Percentiles rank a stretch among this genome's conserved stretches.
These are phyloP conservation scores for Eupithecia pulchellata DNA, from an alignment of 2,888 invertebrate genomes.

Conservation along the genomic window DNA sequence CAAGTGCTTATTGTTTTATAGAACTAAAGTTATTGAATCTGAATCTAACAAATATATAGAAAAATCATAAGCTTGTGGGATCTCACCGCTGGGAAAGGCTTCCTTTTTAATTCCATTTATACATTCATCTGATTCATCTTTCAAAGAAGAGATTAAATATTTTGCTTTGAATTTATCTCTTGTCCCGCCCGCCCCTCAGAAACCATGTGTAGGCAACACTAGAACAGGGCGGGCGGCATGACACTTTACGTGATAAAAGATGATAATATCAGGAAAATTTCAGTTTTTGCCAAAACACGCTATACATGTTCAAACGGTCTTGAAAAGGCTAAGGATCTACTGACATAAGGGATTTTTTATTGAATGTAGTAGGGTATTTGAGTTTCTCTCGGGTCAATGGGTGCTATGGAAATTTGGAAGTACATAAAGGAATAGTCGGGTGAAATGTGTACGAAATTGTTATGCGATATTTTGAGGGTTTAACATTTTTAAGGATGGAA, in stretches of 20 bases:
- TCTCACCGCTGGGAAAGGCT: no score
- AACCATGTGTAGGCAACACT: slow-evolving; percentile 52
- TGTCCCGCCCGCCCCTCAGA: slow-evolving; percentile 30
- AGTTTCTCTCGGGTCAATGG: slow-evolving; percentile 43
- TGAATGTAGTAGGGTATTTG: slow-evolving; percentile 44
- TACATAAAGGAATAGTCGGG: slow-evolving; percentile 20
- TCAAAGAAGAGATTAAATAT: not conserved
- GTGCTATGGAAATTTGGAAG: slow-evolving; percentile 41
- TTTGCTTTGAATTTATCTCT: slow-evolving; percentile 25
- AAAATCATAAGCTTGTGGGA: no score
- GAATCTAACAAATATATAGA: no score
- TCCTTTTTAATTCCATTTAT: no score
- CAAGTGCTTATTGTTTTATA: no score
- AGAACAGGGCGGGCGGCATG: slow-evolving; percentile 52
- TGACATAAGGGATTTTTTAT: slow-evolving; percentile 49
- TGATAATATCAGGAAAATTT: slow-evolving; percentile 59
- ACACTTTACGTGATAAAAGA: slow-evolving; percentile 66
- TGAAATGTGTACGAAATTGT: slow-evolving; percentile 17
- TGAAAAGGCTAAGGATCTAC: slow-evolving; percentile 49
- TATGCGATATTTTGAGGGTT: slow-evolving; percentile 7
- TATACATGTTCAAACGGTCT: slow-evolving; percentile 49
- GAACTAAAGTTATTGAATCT: no score
- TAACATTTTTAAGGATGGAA: slow-evolving; percentile 7
- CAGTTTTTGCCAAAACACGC: slow-evolving; percentile 55
- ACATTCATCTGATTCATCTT: no score